Evolutionary conservation across 1,140 invertebrate species (phyloP).

Genomic region (Mylabris phalerata): DNA sequence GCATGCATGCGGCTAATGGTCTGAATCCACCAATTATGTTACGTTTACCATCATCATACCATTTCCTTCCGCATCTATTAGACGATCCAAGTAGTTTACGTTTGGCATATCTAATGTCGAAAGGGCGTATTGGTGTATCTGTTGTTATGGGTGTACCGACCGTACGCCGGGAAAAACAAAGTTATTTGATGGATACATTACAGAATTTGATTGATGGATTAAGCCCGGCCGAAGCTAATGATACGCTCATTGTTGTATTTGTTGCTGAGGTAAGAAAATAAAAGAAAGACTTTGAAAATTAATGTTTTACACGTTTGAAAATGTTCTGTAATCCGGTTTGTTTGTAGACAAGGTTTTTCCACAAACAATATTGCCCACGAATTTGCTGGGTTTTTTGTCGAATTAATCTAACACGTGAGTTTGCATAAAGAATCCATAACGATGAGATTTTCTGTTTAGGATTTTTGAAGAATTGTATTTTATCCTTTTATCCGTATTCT

Average conservation of each 20-base stretch:
- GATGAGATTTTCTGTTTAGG: too few relatives aligned
- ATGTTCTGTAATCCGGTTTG: too few relatives aligned
- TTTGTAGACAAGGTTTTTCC: too few relatives aligned
- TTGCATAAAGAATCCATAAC: too few relatives aligned
- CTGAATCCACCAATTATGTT: constrained; percentile 44
- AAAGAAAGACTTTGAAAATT: too few relatives aligned
- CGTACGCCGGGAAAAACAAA: constrained; percentile 81
- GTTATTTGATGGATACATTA: constrained; percentile 82
- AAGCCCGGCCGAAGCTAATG: constrained; percentile 65
- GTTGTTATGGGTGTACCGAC: constrained; percentile 84
- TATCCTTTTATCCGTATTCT: too few relatives aligned
- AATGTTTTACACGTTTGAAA: too few relatives aligned
- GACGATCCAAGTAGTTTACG: constrained; percentile 69
- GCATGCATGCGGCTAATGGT: constrained; percentile 39
- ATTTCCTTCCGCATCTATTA: constrained; percentile 82
- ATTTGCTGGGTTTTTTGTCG: too few relatives aligned
- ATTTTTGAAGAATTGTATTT: too few relatives aligned
- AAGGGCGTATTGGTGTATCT: constrained; percentile 65
- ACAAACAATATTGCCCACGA: too few relatives aligned
- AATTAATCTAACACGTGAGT: too few relatives aligned
- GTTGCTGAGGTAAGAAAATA: constrained; percentile 67
- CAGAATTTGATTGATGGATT: constrained; percentile 79
- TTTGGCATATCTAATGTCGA: constrained; percentile 71
- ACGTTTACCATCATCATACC: constrained; percentile 70
- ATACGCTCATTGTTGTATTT: constrained; percentile 83